Evolutionary conservation across 2,888 invertebrate genomes (phyloP).

Genomic region (Sylvicola fuscatus): DNA sequence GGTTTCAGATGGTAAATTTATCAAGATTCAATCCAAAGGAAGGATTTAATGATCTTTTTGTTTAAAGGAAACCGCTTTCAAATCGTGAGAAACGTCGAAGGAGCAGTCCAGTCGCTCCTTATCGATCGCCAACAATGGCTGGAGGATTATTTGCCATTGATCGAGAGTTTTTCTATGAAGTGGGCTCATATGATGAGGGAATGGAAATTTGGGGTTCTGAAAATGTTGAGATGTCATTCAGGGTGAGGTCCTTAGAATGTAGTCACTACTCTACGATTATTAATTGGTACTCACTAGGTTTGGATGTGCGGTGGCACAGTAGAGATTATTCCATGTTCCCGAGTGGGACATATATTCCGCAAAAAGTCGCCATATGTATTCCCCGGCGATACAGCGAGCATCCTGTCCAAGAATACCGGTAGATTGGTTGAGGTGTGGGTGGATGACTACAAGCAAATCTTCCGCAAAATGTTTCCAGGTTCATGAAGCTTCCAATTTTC

Average conservation of each 20-base stretch:
- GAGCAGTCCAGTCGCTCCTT: conserved; percentile 17
- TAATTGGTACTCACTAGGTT: too few relatives aligned
- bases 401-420: conserved; percentile 18
- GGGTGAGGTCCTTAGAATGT: conserved; percentile 3
- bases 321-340: conserved; percentile 1
- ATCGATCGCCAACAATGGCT: conserved; percentile 6
- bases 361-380: conserved; percentile 1
- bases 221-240: conserved; percentile 7
- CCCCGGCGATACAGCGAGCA: not conserved
- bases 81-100: conserved; percentile 46
- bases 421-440: conserved; percentile 66
- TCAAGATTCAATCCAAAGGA: conserved; percentile 22
- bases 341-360: conserved; percentile 1
- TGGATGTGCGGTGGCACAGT: conserved; percentile 2
- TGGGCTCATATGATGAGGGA: conserved; percentile 12
- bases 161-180: conserved; percentile 10
- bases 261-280: conserved; percentile 2
- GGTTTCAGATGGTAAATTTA: conserved; percentile 1
- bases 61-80: conserved; percentile 27
- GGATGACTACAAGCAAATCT: conserved; percentile 63
- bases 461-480: not conserved
- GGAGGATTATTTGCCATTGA: conserved; percentile 12
- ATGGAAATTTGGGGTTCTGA: conserved; percentile 14
- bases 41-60: not conserved
- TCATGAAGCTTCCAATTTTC: not conserved